These are phyloP conservation scores for Morus bassanus DNA, from an alignment of 2,797 vertebrate species.

Conservation along the genomic window DNA sequence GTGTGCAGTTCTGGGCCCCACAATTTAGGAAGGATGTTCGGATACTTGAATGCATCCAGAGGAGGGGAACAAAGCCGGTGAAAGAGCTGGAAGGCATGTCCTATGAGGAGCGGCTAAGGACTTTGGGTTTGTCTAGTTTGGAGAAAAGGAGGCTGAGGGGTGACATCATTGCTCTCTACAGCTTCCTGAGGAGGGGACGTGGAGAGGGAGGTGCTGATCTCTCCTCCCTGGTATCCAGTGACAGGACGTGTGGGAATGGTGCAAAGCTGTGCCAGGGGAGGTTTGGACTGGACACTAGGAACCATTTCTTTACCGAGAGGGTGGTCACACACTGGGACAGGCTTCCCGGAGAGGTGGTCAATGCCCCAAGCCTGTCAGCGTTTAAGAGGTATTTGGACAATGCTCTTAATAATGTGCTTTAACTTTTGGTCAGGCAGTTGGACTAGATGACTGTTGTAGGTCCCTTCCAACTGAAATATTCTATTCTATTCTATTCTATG, in stretches of 20 bases:
- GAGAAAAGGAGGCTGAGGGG: neutral
- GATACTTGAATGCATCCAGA: neutral
- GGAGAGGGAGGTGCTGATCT: neutral
- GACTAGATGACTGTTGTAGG: neutral
- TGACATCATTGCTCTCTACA: neutral
- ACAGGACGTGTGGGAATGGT: rapidly evolving
- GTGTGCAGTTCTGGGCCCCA: neutral
- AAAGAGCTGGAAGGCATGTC: neutral
- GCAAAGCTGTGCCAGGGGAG: neutral
- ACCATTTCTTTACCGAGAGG: neutral
- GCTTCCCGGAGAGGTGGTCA: rapidly evolving
- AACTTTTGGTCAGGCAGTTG: neutral
- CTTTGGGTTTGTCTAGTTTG: too few species aligned
- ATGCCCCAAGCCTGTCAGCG: neutral
- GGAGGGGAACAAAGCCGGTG: neutral
- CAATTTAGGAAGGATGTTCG: neutral
- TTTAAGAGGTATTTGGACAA: neutral
- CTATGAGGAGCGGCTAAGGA: neutral
- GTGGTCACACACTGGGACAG: neutral
- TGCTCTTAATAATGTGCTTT: neutral
- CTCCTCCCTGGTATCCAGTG: neutral
- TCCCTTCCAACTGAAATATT: neutral
- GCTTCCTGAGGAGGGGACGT: neutral
- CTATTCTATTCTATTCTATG: neutral
- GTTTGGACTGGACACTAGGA: neutral